Percentiles rank a stretch among this genome's conserved stretches.
phyloP scores from a whole-genome alignment of 2,113 vertebrate genomes.

The Pseudopodoces humilis region DNA sequence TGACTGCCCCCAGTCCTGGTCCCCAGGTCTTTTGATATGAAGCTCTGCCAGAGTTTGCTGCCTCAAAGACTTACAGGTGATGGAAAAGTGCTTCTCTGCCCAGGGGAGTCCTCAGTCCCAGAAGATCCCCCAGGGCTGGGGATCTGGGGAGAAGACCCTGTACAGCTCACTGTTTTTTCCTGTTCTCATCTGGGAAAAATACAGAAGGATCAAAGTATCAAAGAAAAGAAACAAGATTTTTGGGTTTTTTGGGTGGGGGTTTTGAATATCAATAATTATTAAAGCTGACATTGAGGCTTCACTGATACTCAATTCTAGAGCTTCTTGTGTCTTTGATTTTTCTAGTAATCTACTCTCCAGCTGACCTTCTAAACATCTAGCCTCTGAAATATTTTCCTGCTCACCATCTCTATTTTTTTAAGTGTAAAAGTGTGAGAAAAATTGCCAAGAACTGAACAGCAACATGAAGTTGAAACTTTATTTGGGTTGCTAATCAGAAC shows the following conservation, averaged over 20 bases:
- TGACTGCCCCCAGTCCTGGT: not conserved
- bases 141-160: not conserved
- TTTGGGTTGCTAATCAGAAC: not conserved
- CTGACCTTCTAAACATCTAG: not conserved
- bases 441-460: not conserved
- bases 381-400: not conserved
- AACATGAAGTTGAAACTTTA: not conserved
- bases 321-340: not conserved
- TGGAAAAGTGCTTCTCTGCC: not conserved
- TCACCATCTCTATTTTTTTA: not conserved
- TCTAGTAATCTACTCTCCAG: not conserved
- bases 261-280: not conserved
- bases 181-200: not conserved
- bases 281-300: not conserved
- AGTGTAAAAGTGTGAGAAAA: not conserved
- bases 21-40: not conserved
- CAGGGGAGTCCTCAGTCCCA: not conserved
- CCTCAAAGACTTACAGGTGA: not conserved
- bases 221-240: not conserved
- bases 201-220: not conserved
- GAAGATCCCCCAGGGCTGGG: accelerated
- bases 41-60: not conserved
- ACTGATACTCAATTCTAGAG: not conserved
- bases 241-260: accelerated
- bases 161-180: not conserved